Base-by-base conservation (phyloP, 1,140 invertebrate genomes). In the Cydia pomonella region DNA sequence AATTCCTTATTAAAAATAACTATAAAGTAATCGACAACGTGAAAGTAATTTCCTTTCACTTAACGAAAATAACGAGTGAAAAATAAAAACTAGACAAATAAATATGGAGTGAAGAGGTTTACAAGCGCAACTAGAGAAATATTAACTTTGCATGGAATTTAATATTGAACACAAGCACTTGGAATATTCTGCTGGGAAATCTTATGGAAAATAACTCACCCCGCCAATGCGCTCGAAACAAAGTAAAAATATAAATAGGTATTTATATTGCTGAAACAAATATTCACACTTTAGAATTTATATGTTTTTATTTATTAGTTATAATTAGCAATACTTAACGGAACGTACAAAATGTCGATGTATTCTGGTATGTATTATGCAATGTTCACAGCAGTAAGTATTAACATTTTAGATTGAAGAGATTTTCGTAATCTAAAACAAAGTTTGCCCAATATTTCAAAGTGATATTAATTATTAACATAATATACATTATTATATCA, bases 81-180 rank as follows among this genome's bases (percentile, higher is more conserved):
- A n/a, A 69, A 38, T 4, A 69, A n/a, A 38, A 69, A 33, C 27
- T 18, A 69, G 64, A 21, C 64, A 69, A 18, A 18, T 69, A 69
- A 69, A 66, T n/a, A 66, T n/a, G 29, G 7, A 69, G 64, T 41
- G 5, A 7, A n/a, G 29, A 27, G 63, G 25, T 66, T 66, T 66
- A 69, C 13, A 69, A 59, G 53, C 53, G 16, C 27, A 33, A 33
- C 64, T 69, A 69, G 64, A 33, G 29, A 69, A 69, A 69, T 69
- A 69, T 69, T 69, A 69, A 69, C 64, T 29, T 69, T 69, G 64
- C 64, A 69, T 33, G 64, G 86, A 90, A 88, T 88, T 88, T 88
- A 88, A 90, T 90, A 88, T 88, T 82, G 83, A 76, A 80, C 74
- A 82, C 83, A 81, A 83, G 79, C 77, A 81, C 78, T 87, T 84